Base-by-base conservation (phyloP, 1,140 invertebrate genomes). In the Teleopsis dalmanni region DNA sequence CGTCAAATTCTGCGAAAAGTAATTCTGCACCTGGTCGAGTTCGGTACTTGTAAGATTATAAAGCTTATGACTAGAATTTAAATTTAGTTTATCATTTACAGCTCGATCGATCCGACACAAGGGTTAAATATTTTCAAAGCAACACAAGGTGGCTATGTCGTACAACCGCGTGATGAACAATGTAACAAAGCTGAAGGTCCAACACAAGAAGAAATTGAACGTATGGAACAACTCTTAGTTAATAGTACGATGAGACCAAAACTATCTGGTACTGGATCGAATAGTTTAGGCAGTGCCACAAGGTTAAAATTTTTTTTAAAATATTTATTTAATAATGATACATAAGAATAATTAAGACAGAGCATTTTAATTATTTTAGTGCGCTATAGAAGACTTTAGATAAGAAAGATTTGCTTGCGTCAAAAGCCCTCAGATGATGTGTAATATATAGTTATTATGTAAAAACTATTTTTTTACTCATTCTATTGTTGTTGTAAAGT, bases 141-240 rank as follows among this genome's bases (percentile, higher is more conserved):
- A 14, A 80, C 78, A 22, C 83, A 82, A 75, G 87, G 87, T 7
- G 79, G 84, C 50, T 88, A 86, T 71, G 82, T 87, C 34, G 85
- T 88, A 10, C 87, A 87, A 60, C 84, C 84, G 16, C 82, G 84
- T 65, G 84, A 87, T 59, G 84, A 84, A 57, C 81, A 81, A 48
- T 81, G 79, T 59, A 76, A 81, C 34, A 82, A 80, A 68, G 81
- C 80, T 4, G 77, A 80, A 59, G 78, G 76, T 16, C 76, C 77
- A 5, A 75, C 78, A 3, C 62, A 71, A 25, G 77, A 79, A 54
- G 80, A 81, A 58, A 69, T 81, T 3, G 75, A 79, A 65, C 75
- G 73, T 59, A 73, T 81, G 60, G 81, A 78, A 52, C 76, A 72
- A 69, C 74, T 76, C 65, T 48, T 70, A 3, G 65, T 64, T 53